Evolutionary conservation across 2,113 vertebrate genomes (phyloP).

Genomic region (Trichechus manatus): DNA sequence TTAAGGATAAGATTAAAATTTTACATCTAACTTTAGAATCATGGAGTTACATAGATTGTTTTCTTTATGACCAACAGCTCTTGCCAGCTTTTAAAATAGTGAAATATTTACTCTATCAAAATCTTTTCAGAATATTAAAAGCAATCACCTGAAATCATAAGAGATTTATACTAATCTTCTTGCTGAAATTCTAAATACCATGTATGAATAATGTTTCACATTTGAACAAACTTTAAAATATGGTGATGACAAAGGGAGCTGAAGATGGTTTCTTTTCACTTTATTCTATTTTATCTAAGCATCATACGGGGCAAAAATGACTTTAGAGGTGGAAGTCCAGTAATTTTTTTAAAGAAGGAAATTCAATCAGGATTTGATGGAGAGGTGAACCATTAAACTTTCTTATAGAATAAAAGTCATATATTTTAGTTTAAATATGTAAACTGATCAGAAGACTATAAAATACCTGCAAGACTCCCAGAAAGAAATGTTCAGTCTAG

Average conservation of each 20-base stretch:
- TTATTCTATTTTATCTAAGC: conserved; percentile 38
- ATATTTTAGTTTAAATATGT: conserved; percentile 31
- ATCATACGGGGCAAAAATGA: conserved; percentile 43
- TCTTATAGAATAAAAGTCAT: conserved; percentile 6
- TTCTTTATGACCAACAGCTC: conserved; percentile 39
- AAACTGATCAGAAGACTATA: not conserved
- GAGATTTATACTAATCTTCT: conserved; percentile 57
- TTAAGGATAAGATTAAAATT: conserved; percentile 61
- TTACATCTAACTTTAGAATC: conserved; percentile 33
- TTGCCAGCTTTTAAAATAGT: conserved; percentile 51
- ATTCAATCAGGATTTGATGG: conserved; percentile 25
- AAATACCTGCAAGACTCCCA: not conserved
- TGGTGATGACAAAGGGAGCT: not conserved
- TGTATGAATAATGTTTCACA: conserved; percentile 43
- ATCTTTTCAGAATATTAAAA: conserved; percentile 59
- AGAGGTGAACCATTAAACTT: not conserved
- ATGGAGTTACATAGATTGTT: not conserved
- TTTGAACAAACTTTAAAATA: conserved; percentile 56
- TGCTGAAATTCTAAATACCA: conserved; percentile 59
- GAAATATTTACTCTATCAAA: conserved; percentile 58
- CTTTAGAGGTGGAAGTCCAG: not conserved
- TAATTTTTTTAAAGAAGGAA: conserved; percentile 31
- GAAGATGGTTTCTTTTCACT: conserved; percentile 12
- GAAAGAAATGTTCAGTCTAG: not conserved
- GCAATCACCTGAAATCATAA: not conserved